Percentiles rank a stretch among this genome's conserved stretches.
These are phyloP conservation scores for Drosophila nebulosa DNA, from an alignment of 1,140 invertebrate genomes.

Conservation along the genomic window DNA sequence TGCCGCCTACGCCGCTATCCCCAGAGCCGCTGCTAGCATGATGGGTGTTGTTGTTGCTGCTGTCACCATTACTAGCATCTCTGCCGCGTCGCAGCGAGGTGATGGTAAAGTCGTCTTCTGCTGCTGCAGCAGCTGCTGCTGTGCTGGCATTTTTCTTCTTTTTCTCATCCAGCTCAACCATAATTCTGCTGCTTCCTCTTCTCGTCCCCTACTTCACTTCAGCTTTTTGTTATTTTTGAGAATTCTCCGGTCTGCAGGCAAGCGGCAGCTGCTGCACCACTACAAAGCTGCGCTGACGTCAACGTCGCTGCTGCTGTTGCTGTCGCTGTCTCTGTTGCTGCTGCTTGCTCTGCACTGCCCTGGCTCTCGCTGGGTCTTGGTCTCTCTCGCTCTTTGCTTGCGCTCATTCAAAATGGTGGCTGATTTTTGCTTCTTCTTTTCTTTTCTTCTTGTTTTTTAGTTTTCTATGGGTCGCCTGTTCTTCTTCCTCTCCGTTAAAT, in stretches of 20 bases:
- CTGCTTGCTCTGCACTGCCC: too few relatives aligned
- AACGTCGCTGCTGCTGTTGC: conserved; percentile 39
- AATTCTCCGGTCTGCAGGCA: conserved; percentile 43
- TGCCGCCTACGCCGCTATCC: conserved; percentile 65
- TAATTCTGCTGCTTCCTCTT: conserved; percentile 35
- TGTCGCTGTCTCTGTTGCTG: conserved; percentile 25
- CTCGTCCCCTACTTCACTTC: conserved; percentile 4
- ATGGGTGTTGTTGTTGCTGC: conserved; percentile 44
- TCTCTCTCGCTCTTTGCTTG: conserved; percentile 43
- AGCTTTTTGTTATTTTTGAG: conserved; percentile 30
- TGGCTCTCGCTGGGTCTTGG: conserved; percentile 31
- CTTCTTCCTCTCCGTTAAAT: conserved; percentile 27
- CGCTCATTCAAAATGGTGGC: conserved; percentile 78
- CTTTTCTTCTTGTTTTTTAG: conserved; percentile 42
- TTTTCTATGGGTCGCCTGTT: neutral
- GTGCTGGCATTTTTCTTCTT: conserved; percentile 51
- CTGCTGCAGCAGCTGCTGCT: conserved; percentile 40
- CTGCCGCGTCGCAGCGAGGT: conserved; percentile 26
- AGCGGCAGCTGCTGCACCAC: conserved; percentile 48
- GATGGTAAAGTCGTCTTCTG: neutral
- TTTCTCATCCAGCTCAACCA: conserved; percentile 71
- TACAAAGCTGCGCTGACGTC: conserved; percentile 53
- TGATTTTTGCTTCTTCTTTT: conserved; percentile 20
- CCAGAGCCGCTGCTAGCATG: conserved; percentile 47
- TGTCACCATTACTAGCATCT: conserved; percentile 27